phyloP scores from a whole-genome alignment of 2,113 vertebrate genomes.

The Zootoca vivipara region DNA sequence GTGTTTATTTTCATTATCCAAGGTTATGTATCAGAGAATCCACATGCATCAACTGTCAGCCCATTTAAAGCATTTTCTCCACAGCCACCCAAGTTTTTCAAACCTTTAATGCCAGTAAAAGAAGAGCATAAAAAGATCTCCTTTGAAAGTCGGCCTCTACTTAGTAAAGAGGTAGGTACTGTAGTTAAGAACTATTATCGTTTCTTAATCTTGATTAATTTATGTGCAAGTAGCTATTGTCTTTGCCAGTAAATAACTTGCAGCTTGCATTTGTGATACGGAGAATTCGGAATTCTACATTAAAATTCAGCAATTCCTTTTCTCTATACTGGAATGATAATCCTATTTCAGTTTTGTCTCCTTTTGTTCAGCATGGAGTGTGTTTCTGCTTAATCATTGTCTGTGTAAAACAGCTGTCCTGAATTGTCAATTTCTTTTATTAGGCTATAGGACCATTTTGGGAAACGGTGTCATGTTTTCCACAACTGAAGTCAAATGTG shows the following conservation, averaged over 20 bases:
- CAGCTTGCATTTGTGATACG: neutral
- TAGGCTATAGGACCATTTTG: accelerated
- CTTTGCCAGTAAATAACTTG: neutral
- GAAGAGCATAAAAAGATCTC: slow-evolving; percentile 89
- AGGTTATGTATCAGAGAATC: slow-evolving; percentile 81
- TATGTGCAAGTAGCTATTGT: neutral
- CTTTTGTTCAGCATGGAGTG: slow-evolving; percentile 11
- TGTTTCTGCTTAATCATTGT: neutral
- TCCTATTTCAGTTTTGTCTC: neutral
- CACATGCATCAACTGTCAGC: slow-evolving; percentile 85
- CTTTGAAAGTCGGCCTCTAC: slow-evolving; percentile 89
- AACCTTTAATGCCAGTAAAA: slow-evolving; percentile 92
- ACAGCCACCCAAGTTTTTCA: slow-evolving; percentile 95
- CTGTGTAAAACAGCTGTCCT: neutral
- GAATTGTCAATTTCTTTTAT: neutral
- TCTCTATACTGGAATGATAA: neutral
- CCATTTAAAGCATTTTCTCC: slow-evolving; percentile 94
- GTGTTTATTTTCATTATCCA: slow-evolving; percentile 38
- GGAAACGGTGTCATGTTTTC: neutral
- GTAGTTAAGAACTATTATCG: neutral
- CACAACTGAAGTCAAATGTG: neutral
- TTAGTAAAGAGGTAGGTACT: slow-evolving; percentile 92
- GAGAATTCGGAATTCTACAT: slow-evolving; percentile 8
- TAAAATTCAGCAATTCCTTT: neutral
- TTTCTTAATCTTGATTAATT: neutral